These are phyloP conservation scores for Limnephilus marmoratus DNA, from an alignment of 2,888 invertebrate genomes.

Conservation along the genomic window DNA sequence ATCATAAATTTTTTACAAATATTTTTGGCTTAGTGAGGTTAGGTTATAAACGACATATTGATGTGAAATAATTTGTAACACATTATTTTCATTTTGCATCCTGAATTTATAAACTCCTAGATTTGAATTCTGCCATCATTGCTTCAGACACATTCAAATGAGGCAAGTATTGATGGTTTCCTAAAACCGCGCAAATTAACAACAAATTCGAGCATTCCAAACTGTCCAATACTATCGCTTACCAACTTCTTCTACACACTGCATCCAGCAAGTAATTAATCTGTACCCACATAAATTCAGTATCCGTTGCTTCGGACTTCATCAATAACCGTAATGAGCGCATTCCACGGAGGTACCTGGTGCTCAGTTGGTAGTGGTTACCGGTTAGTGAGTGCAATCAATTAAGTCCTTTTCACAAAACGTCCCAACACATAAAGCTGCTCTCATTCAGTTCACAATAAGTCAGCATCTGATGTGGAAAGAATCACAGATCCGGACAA, in stretches of 20 bases:
- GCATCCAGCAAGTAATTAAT: neutral
- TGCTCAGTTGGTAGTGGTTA: neutral
- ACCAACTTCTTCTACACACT: no score
- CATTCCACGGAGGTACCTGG: neutral
- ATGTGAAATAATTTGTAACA: no score
- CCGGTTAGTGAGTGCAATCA: neutral
- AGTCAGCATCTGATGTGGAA: neutral
- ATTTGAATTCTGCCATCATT: no score
- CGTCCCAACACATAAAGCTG: neutral
- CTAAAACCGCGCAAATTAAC: neutral
- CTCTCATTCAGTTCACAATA: constrained; percentile 2
- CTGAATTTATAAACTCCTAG: neutral
- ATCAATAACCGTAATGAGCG: constrained; percentile 22
- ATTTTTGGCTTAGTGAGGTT: no score
- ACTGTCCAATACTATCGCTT: no score
- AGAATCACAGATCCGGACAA: neutral
- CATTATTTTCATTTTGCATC: no score
- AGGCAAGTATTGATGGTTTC: neutral
- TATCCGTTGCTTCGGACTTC: neutral
- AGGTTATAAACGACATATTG: no score
- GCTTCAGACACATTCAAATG: neutral
- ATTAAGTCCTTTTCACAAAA: constrained; percentile 29
- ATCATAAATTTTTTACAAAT: no score
- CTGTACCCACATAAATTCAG: neutral
- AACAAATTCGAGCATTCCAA: neutral